These are phyloP conservation scores for Sympetrum striolatum DNA, from an alignment of 2,888 invertebrate species.

Conservation along the genomic window DNA sequence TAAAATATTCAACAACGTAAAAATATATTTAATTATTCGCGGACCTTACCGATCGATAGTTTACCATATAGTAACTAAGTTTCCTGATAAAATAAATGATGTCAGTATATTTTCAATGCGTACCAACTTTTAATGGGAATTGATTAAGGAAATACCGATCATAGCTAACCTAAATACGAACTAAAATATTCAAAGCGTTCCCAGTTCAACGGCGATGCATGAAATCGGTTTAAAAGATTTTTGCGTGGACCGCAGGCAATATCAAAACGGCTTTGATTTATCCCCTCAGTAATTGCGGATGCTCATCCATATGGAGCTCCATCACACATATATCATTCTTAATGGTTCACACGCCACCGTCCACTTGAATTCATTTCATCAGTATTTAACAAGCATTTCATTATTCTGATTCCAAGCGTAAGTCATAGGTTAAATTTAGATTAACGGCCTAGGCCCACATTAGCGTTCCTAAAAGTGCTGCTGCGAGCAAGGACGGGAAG, in stretches of 20 bases:
- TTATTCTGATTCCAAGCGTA: neutral
- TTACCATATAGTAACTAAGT: too few relatives aligned
- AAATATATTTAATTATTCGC: too few relatives aligned
- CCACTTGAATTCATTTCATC: neutral
- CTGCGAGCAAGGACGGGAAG: neutral
- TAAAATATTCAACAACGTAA: neutral
- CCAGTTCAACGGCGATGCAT: neutral
- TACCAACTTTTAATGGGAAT: too few relatives aligned
- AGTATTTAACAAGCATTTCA: neutral
- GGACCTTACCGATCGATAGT: too few relatives aligned
- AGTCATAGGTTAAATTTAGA: neutral
- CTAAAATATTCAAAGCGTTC: neutral
- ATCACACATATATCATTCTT: neutral
- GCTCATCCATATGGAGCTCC: neutral
- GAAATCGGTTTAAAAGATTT: neutral
- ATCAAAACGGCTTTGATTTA: neutral
- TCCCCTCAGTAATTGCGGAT: neutral
- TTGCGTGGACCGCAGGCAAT: neutral
- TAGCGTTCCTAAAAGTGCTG: neutral
- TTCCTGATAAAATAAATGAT: too few relatives aligned
- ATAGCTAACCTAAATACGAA: too few relatives aligned
- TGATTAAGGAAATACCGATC: too few relatives aligned
- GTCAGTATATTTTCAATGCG: too few relatives aligned
- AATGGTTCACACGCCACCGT: neutral
- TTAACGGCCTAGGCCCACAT: neutral